Conservation (phyloP, 2,113 vertebrate species). For the Macquaria australasica region DNA sequence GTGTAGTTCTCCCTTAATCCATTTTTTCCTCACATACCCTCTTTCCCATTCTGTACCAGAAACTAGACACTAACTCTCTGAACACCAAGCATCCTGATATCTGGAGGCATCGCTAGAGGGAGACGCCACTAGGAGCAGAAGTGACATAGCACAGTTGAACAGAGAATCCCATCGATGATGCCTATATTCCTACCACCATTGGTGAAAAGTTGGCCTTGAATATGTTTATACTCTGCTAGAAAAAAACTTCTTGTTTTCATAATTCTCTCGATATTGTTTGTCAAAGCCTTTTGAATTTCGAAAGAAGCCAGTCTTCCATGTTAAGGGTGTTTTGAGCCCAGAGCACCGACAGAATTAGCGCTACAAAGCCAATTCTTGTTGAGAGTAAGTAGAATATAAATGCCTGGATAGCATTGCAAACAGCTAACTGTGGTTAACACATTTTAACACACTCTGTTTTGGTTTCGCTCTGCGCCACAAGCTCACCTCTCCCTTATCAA, state of each 20-base stretch:
- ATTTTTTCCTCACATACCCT: constrained; percentile 14
- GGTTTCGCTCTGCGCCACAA: constrained; percentile 6
- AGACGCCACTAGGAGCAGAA: constrained; percentile 24
- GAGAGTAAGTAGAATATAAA: constrained; percentile 54
- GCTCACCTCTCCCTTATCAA: constrained; percentile 64
- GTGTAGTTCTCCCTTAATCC: constrained; percentile 7
- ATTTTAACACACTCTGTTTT: constrained; percentile 23
- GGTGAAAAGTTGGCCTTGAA: constrained; percentile 15
- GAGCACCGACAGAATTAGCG: constrained; percentile 59
- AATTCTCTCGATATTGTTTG: constrained; percentile 56
- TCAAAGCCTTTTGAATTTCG: constrained; percentile 52
- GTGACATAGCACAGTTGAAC: constrained; percentile 25
- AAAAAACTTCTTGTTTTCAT: constrained; percentile 21
- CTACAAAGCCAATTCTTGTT: constrained; percentile 52
- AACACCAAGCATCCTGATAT: constrained; percentile 54
- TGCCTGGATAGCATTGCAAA: constrained; percentile 42
- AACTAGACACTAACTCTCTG: constrained; percentile 29
- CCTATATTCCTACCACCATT: constrained; percentile 1
- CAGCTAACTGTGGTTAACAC: constrained; percentile 37
- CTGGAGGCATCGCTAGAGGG: constrained; percentile 60
- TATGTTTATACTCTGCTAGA: background rate
- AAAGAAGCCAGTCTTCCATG: constrained; percentile 51
- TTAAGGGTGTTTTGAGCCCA: constrained; percentile 53
- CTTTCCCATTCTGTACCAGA: constrained; percentile 34
- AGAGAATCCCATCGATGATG: background rate